Evolutionary conservation across 2,113 vertebrate genomes (phyloP).

Genomic region (Craseonycteris thonglongyai): DNA sequence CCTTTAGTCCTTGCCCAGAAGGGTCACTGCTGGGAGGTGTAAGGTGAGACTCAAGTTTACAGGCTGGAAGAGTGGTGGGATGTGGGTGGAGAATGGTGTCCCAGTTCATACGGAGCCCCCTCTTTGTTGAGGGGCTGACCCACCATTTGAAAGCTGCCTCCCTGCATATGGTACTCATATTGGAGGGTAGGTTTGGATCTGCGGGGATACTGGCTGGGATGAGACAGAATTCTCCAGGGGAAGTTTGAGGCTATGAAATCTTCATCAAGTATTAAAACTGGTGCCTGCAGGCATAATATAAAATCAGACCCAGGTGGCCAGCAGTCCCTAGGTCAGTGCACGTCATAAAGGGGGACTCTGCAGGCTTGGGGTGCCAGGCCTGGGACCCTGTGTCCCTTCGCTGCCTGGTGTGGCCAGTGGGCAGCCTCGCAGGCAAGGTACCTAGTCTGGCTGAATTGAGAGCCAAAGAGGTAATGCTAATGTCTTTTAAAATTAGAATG

Average conservation of each 20-base stretch:
- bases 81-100: background rate
- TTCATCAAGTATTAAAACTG: background rate
- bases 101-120: background rate
- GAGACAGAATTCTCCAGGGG: background rate
- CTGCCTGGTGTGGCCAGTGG: background rate
- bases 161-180: rapidly evolving
- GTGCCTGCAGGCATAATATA: background rate
- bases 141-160: background rate
- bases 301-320: background rate
- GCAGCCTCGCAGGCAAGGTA: background rate
- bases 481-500: conserved; percentile 75
- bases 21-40: background rate
- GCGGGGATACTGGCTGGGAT: background rate
- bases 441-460: conserved; percentile 32
- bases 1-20: background rate
- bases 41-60: background rate
- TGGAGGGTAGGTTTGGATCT: background rate
- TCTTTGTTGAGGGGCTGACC: background rate
- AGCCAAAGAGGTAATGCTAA: conserved; percentile 67
- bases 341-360: background rate
- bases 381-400: background rate
- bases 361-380: background rate
- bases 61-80: background rate
- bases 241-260: background rate
- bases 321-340: background rate